Evolutionary conservation across 2,797 vertebrate species (phyloP), one percentile per base, ranked within the genome.

Genomic region (Adelosebastes latens): DNA sequence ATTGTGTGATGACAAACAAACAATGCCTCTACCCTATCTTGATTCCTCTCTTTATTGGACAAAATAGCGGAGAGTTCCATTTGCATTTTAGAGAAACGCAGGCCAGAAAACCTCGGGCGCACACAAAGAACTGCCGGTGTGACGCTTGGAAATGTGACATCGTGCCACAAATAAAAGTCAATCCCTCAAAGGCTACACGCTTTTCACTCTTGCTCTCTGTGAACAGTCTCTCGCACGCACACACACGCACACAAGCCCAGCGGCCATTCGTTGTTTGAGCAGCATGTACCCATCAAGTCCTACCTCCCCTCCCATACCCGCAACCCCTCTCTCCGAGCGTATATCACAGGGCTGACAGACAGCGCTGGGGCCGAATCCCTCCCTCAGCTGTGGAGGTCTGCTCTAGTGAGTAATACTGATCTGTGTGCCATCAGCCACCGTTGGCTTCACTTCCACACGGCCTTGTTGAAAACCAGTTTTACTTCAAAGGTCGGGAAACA

Each of bases 251-350:
- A 77, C 65, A 73, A 63, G 81, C 87, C 83, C 82, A 61, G 88
- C 60, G 55, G 92, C 85, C 90, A 88, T 91, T 79, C 61, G 42
- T 82, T 82, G 85, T 94, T 87, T 88, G 84, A 93, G 88, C 89
- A 92, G 89, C 89, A 87, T 92, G 93, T 91, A 87, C 83, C 92
- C 90, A 91, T 95, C 92, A 93, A 86, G 89, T 84, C 85, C 84
- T 80, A 64, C 81, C 82, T 74, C 77, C 79, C 75, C 66, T 80
- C 77, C 79, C 70, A 67, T 81, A 82, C 31, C 25, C n/a, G 53
- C 78, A 78, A 62, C 85, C 82, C 64, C 84, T 74, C 80, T 87
- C 76, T 91, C 71, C 14, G 72, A 83, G 77, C 24, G 61, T 81
- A 79, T 84, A 91, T 93, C 89, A 90, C 87, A 82, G 85, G 79